Percentiles rank a stretch among this genome's conserved stretches.
These are phyloP conservation scores for Stictonetta naevosa DNA, from an alignment of 2,113 vertebrate species.

Conservation along the genomic window DNA sequence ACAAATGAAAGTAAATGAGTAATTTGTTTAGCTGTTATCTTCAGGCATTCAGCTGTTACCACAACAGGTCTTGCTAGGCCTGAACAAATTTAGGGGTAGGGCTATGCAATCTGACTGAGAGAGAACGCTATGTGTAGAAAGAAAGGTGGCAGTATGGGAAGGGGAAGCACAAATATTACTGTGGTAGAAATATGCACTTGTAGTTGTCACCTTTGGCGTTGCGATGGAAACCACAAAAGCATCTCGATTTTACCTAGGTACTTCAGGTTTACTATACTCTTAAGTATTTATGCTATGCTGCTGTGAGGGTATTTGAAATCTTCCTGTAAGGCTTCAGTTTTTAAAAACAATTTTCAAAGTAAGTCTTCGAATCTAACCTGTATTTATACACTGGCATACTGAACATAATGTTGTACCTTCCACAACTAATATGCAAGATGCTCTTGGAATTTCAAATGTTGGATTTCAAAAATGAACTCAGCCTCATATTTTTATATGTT, in stretches of 20 bases:
- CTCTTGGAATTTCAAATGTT: constrained; percentile 51
- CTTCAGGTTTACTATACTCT: background rate
- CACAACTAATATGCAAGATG: constrained; percentile 26
- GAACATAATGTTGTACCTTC: constrained; percentile 44
- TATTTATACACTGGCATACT: background rate
- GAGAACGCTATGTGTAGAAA: background rate
- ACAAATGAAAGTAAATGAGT: background rate
- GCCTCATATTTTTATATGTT: constrained; percentile 50
- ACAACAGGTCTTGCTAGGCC: background rate
- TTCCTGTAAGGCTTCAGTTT: background rate
- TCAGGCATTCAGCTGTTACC: background rate
- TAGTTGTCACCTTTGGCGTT: background rate
- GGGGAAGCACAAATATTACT: background rate
- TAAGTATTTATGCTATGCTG: background rate
- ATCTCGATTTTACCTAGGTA: background rate
- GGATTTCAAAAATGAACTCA: constrained; percentile 34
- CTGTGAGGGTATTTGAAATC: background rate
- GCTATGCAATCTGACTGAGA: background rate
- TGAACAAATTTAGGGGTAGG: background rate
- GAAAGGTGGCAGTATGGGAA: background rate
- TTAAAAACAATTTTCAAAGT: background rate
- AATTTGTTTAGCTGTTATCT: background rate
- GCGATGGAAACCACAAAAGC: background rate
- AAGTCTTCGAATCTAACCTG: background rate
- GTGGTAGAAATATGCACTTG: background rate